Evolutionary conservation across 2,888 invertebrate species (phyloP).

Genomic region (Dolomedes plantarius): DNA sequence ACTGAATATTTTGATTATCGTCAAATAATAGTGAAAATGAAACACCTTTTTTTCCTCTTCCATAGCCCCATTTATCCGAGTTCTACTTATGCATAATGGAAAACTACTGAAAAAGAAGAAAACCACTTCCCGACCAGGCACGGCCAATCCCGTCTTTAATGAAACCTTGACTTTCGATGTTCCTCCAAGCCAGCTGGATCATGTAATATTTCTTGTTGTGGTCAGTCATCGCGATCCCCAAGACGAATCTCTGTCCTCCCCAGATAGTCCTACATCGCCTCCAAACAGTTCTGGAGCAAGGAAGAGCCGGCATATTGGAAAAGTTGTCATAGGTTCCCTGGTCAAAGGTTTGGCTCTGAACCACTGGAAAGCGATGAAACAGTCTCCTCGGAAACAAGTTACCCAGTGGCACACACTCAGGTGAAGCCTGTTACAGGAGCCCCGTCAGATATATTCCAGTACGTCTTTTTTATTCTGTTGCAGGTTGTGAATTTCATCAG

Average conservation of each 20-base stretch:
- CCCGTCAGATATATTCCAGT: not conserved
- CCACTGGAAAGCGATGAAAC: slow-evolving; percentile 72
- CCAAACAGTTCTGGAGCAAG: slow-evolving; percentile 44
- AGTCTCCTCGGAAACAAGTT: slow-evolving; percentile 71
- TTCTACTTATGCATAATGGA: slow-evolving; percentile 78
- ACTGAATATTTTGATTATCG: too few species aligned
- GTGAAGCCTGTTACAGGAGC: slow-evolving; percentile 24
- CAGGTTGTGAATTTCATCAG: slow-evolving; percentile 2
- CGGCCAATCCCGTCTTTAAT: slow-evolving; percentile 77
- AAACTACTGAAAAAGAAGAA: slow-evolving; percentile 78
- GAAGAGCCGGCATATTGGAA: slow-evolving; percentile 69
- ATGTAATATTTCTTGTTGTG: slow-evolving; percentile 77
- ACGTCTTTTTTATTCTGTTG: not conserved
- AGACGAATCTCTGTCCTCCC: slow-evolving; percentile 64
- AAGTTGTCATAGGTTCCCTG: slow-evolving; percentile 70
- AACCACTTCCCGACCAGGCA: slow-evolving; percentile 76
- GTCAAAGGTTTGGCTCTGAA: slow-evolving; percentile 62
- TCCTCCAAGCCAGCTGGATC: slow-evolving; percentile 77
- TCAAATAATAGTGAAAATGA: too few species aligned
- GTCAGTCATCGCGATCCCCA: slow-evolving; percentile 73
- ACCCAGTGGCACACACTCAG: slow-evolving; percentile 72
- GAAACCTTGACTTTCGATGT: slow-evolving; percentile 79
- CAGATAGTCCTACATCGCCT: slow-evolving; percentile 70
- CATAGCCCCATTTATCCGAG: slow-evolving; percentile 78
- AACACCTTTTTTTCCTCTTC: too few species aligned